Percentiles rank a stretch among this genome's conserved stretches.
phyloP scores from a whole-genome alignment of 2,797 vertebrate species.

The Betta splendens region DNA sequence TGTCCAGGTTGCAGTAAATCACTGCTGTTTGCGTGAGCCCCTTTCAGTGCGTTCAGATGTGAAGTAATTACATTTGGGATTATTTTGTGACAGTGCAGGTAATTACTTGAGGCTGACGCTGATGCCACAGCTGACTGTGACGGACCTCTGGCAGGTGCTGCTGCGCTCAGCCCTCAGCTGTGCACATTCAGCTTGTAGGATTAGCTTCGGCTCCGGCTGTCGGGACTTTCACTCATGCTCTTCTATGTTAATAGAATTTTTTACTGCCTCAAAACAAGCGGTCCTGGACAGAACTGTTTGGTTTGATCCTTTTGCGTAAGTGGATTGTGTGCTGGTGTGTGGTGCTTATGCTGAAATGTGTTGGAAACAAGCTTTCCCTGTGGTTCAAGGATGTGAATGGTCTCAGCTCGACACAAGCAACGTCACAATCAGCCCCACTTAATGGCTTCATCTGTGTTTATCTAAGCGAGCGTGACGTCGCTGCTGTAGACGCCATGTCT shows the following conservation, averaged over 20 bases:
- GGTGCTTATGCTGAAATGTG: constrained; percentile 5
- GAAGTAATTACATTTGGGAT: background rate
- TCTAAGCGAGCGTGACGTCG: background rate
- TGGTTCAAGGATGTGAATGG: background rate
- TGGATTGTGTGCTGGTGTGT: constrained; percentile 32
- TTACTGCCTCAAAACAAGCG: constrained; percentile 20
- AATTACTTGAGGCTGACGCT: no score
- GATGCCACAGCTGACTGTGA: constrained; percentile 35
- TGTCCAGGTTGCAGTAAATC: no score
- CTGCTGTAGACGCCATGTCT: background rate
- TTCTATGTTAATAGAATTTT: constrained; percentile 58
- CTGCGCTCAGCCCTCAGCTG: constrained; percentile 52
- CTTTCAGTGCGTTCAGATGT: background rate
- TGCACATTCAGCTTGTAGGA: constrained; percentile 52
- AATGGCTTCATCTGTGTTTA: background rate
- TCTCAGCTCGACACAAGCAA: background rate
- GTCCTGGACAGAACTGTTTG: constrained; percentile 8
- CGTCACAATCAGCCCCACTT: background rate
- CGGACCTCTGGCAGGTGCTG: constrained; percentile 61
- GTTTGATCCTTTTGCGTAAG: constrained; percentile 14
- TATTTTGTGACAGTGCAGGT: constrained; percentile 2
- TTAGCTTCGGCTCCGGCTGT: constrained; percentile 47
- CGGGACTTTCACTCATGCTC: constrained; percentile 34
- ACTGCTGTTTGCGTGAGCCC: background rate
- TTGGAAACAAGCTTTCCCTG: background rate